A percentile compares a stretch with the other conserved stretches of the same genome.
phyloP scores from a whole-genome alignment of 30 jellyfish, hydroid and myxozoan species.

The Aurelia aurita region DNA sequence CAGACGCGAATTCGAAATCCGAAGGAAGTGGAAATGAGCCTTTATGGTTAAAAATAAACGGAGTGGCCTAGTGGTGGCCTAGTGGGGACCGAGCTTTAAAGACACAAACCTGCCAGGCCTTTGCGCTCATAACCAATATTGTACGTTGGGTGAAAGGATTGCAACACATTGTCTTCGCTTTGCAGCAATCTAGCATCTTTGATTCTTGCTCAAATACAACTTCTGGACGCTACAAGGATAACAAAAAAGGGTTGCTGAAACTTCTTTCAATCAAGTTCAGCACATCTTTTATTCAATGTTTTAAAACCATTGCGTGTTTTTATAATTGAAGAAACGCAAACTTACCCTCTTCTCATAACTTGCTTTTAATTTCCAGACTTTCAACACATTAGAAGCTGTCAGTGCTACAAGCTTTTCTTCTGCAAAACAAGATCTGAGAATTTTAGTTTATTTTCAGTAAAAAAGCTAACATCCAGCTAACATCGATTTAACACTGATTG shows the following conservation, averaged over 20 bases:
- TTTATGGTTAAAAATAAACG: too few relatives aligned
- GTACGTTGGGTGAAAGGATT: constrained; percentile 97
- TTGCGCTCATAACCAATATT: constrained; percentile 73
- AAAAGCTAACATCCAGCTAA: too few relatives aligned
- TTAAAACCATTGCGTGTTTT: too few relatives aligned
- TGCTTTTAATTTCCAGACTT: constrained; percentile 92
- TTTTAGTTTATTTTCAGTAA: too few relatives aligned
- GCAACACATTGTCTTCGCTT: constrained; percentile 92
- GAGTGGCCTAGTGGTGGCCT: too few relatives aligned
- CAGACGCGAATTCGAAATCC: too few relatives aligned
- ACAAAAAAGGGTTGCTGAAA: too few relatives aligned
- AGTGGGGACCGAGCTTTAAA: not conserved
- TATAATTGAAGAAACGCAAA: too few relatives aligned
- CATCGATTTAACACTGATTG: too few relatives aligned
- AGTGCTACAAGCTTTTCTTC: constrained; percentile 92
- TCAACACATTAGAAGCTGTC: constrained; percentile 88
- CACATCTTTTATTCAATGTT: too few relatives aligned
- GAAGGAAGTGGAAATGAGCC: too few relatives aligned
- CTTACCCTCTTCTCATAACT: constrained; percentile 81
- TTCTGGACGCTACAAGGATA: constrained; percentile 76
- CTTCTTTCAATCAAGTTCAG: too few relatives aligned
- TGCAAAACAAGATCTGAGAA: not conserved
- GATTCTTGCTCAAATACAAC: constrained; percentile 96
- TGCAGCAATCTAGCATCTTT: constrained; percentile 82
- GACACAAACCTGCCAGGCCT: constrained; percentile 90